A percentile compares a stretch with the other conserved stretches of the same genome.
These are phyloP conservation scores for Syngnathus typhle DNA, from an alignment of 2,113 vertebrate genomes.

Conservation along the genomic window DNA sequence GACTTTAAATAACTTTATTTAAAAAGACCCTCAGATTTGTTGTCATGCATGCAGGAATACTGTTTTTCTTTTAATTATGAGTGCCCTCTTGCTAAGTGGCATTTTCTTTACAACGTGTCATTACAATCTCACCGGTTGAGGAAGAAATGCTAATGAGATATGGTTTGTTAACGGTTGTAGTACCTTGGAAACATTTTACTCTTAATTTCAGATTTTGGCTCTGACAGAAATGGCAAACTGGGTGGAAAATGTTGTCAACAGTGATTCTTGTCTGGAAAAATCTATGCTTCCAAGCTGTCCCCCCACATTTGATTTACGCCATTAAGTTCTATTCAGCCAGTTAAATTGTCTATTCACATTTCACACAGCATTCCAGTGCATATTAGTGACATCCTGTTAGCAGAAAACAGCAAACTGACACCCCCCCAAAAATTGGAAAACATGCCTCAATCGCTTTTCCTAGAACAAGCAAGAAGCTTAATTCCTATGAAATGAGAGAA, in stretches of 20 bases:
- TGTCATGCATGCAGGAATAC: slow-evolving; percentile 48
- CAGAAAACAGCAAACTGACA: slow-evolving; percentile 73
- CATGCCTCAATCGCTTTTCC: slow-evolving; percentile 60
- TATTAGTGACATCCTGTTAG: slow-evolving; percentile 77
- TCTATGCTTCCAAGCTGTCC: slow-evolving; percentile 65
- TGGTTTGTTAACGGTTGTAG: slow-evolving; percentile 61
- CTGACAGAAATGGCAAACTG: slow-evolving; percentile 62
- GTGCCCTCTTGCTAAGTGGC: slow-evolving; percentile 44
- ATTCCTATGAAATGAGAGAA: slow-evolving; percentile 60
- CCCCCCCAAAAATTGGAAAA: slow-evolving; percentile 33
- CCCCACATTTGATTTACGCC: slow-evolving; percentile 73
- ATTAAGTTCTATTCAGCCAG: slow-evolving; percentile 70
- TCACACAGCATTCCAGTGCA: slow-evolving; percentile 72
- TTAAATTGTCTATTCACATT: slow-evolving; percentile 69
- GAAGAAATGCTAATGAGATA: slow-evolving; percentile 59
- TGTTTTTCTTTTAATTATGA: slow-evolving; percentile 67
- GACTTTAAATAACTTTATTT: slow-evolving; percentile 30
- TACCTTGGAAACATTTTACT: slow-evolving; percentile 59
- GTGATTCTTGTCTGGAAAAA: slow-evolving; percentile 67
- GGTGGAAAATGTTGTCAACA: slow-evolving; percentile 68
- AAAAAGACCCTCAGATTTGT: slow-evolving; percentile 54
- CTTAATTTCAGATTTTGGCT: slow-evolving; percentile 63
- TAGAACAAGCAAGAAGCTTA: slow-evolving; percentile 55
- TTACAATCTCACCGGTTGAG: slow-evolving; percentile 57
- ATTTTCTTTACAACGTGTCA: slow-evolving; percentile 53